Evolutionary conservation across 2,888 invertebrate genomes (phyloP).

Genomic region (Trichopoda pennipes): DNA sequence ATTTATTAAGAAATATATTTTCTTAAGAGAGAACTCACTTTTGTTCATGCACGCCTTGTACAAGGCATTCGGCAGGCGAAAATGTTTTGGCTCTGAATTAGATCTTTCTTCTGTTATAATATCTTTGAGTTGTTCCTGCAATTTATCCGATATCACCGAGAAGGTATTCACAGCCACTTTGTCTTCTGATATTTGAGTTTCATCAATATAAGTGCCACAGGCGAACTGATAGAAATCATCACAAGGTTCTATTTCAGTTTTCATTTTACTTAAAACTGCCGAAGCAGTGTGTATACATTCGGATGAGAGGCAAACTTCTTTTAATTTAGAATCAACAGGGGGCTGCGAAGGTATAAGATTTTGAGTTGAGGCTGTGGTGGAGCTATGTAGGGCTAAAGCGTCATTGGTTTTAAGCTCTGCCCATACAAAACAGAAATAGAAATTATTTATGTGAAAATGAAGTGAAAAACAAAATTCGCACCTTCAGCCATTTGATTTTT

Average conservation of each 20-base stretch:
- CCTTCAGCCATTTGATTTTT: constrained; percentile 76
- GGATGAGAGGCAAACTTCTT: constrained; percentile 85
- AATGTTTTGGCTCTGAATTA: constrained; percentile 78
- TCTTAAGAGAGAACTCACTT: constrained; percentile 74
- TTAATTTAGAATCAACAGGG: background rate
- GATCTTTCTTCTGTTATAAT: constrained; percentile 79
- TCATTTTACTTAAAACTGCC: constrained; percentile 85
- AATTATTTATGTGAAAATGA: background rate
- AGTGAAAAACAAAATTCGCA: constrained; percentile 54
- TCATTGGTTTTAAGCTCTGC: constrained; percentile 68
- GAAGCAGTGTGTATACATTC: constrained; percentile 91
- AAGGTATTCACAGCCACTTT: constrained; percentile 81
- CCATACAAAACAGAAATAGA: background rate
- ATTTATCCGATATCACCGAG: constrained; percentile 80
- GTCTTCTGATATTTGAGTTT: constrained; percentile 88
- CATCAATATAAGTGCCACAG: constrained; percentile 87
- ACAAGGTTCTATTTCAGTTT: constrained; percentile 86
- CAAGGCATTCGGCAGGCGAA: constrained; percentile 80
- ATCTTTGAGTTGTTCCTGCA: constrained; percentile 80
- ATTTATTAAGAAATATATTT: too few species aligned
- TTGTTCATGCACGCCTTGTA: constrained; percentile 82
- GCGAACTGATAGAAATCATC: constrained; percentile 90
- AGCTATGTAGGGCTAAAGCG: constrained; percentile 75
- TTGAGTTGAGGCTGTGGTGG: constrained; percentile 72
- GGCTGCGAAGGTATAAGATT: constrained; percentile 68